phyloP scores from a whole-genome alignment of 1,140 invertebrate genomes.

The Drosophila saltans region DNA sequence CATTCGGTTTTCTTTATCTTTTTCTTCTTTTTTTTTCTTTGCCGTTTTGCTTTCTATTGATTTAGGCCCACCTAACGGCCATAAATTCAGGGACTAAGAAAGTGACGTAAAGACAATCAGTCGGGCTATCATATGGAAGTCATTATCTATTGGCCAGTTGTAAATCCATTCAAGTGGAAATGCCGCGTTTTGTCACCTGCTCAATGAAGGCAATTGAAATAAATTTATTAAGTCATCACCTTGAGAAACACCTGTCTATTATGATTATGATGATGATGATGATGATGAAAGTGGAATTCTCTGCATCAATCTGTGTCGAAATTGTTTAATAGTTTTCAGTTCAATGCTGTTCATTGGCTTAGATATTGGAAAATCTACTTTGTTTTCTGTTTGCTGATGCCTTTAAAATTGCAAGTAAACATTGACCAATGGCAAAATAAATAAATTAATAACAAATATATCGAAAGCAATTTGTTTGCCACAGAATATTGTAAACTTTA shows the following conservation, averaged over 20 bases:
- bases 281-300: not conserved
- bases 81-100: not conserved
- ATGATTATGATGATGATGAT: not conserved
- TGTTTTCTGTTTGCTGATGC: not conserved
- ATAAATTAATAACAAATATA: not conserved
- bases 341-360: too few species aligned
- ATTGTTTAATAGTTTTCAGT: not conserved
- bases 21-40: not conserved
- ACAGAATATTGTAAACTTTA: too few species aligned
- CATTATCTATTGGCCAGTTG: slow-evolving; percentile 6
- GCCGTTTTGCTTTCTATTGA: slow-evolving; percentile 1
- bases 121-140: not conserved
- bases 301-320: not conserved
- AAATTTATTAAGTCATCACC: slow-evolving; percentile 2
- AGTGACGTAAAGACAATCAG: slow-evolving; percentile 9
- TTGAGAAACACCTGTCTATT: slow-evolving; percentile 1
- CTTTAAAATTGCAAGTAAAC: not conserved
- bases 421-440: not conserved
- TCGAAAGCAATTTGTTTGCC: not conserved
- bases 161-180: slow-evolving; percentile 9
- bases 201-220: slow-evolving; percentile 2
- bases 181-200: not conserved
- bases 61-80: not conserved
- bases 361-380: not conserved
- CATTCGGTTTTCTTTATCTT: slow-evolving; percentile 1